Base-by-base conservation (phyloP, 2,888 invertebrate genomes). In the Rhorus exstirpatorius region DNA sequence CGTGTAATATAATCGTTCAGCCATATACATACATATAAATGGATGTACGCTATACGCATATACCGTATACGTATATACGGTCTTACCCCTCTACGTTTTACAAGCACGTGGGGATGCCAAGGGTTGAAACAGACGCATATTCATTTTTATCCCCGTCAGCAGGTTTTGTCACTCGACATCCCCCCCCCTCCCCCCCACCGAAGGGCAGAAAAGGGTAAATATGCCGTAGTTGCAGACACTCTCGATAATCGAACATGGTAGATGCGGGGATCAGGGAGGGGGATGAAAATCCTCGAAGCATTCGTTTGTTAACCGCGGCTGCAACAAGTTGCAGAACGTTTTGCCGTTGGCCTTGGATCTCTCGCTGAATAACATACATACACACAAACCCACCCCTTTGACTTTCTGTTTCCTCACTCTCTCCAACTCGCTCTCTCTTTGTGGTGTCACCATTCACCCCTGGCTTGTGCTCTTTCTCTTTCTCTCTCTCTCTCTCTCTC, bases 261-360 rank as follows among this genome's bases (percentile, higher is more conserved):
- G 51, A 3, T 14, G 26, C 70, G 35, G 17, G 41, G 21, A 1
- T 12, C 35, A 41, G 41, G 35, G 65, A 41, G 38, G 35, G 75
- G 60, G 46, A 53, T 60, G 82, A 67, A 85, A 51, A 55, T 88
- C 85, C 87, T 90, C 86, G 88, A 88, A 87, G 88, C 88, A 79
- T 90, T 90, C 90, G 89, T 91, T 91, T 90, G 90, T 91, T 90
- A 90, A 87, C 88, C 87, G 89, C 87, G 84, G 84, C 90, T 86
- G 91, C 91, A 91, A 91, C 91, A 91, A 91, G 91, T 91, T 91
- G 91, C 90, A 88, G 89, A 85, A 86, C 87, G 85, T 85, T 86
- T 83, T 67, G 63, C 72, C 58, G 75, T 79, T 82, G 82, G 79
- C 74, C 82, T 82, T 82, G 82, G 78, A 79, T 80, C 68, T 76